Percentiles rank a stretch among this genome's conserved stretches.
Conservation (phyloP, 2,888 invertebrate genomes). For the Actias luna region DNA sequence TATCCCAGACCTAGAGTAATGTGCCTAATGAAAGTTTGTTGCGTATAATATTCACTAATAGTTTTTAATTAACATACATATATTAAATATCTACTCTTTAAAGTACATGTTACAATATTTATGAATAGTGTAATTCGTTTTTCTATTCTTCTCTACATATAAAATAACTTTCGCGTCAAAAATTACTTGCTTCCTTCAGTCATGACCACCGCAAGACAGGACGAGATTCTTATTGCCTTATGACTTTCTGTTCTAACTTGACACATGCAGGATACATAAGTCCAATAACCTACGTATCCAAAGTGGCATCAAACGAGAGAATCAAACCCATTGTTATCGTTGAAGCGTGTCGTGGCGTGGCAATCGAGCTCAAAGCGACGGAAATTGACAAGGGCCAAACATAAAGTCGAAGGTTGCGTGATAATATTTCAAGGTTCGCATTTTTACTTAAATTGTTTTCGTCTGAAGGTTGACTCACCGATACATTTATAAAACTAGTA, state of each 20-base stretch:
- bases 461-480: constrained; percentile 5
- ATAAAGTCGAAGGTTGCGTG: constrained; percentile 39
- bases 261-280: constrained; percentile 20
- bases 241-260: constrained; percentile 11
- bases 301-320: constrained; percentile 32
- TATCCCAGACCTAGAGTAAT: too few relatives aligned
- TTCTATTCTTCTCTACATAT: too few relatives aligned
- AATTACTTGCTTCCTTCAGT: too few relatives aligned
- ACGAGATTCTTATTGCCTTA: too few relatives aligned
- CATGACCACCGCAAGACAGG: too few relatives aligned
- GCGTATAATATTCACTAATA: too few relatives aligned
- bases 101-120: too few relatives aligned
- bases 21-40: too few relatives aligned
- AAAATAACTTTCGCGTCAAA: too few relatives aligned
- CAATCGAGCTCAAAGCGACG: constrained; percentile 48
- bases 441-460: constrained; percentile 8
- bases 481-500: not conserved
- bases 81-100: too few relatives aligned
- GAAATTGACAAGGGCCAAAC: constrained; percentile 52
- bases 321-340: constrained; percentile 49
- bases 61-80: too few relatives aligned
- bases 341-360: constrained; percentile 50
- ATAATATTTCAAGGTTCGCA: constrained; percentile 27
- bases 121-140: too few relatives aligned
- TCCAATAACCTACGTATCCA: constrained; percentile 31